Evolutionary conservation across 2,888 invertebrate species (phyloP), one percentile per base, ranked within the genome.

Genomic region (Acanthosepion lycidas): DNA sequence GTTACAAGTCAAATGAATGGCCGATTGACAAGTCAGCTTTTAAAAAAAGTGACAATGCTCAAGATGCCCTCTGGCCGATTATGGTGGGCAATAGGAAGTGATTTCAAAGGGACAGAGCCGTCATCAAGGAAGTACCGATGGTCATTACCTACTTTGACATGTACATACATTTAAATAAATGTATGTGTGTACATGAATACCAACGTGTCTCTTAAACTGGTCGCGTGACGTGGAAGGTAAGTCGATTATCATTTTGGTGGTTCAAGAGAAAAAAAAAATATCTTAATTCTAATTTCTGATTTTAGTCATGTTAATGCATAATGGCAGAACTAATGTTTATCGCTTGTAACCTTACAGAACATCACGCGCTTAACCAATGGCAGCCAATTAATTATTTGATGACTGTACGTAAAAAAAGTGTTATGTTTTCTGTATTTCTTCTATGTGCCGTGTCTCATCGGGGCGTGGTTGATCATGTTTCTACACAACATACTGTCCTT

Each of bases 1-100:
- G n/a, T 78, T 78, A 33, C 78, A 78, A 78, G 78, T 78, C n/a
- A 78, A 78, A 78, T 78, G 78, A 78, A 78, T 78, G n/a, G 78
- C 20, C 12, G n/a, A 78, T 33, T 78, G n/a, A 78, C 78, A 33
- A 33, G 78, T 4, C 4, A 78, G 78, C 18, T 15, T 78, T 78
- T 78, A 78, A 78, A 78, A 78, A 26, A 78, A 78, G 33, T 33
- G 9, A 33, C n/a, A 78, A 78, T 78, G n/a, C n/a, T 33, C 33
- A 78, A 78, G 78, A 78, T 78, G 26, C 59, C n/a, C n/a, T 33
- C 78, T 33, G 15, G 33, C n/a, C 78, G 33, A 78, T 78, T 33
- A 78, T 33, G n/a, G 78, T 78, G 15, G 9, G n/a, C 15, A 3
- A 33, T 15, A 78, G 78, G 78, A 78, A 33, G 78, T 78, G 15